phyloP scores from a whole-genome alignment of 2,797 vertebrate species.

The Peromyscus melanophrys region DNA sequence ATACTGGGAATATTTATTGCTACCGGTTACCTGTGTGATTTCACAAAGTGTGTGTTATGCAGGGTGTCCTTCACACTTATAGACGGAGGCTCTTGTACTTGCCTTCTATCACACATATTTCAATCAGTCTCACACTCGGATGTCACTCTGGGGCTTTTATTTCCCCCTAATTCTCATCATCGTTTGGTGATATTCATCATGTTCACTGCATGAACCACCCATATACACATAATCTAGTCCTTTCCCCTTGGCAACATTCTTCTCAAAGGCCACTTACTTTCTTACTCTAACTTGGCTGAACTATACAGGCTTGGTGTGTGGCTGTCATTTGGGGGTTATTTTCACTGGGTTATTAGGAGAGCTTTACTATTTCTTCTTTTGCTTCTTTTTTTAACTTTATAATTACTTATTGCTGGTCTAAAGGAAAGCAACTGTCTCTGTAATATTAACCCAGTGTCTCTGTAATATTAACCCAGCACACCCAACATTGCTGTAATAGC shows the following conservation, averaged over 20 bases:
- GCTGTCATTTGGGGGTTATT: neutral
- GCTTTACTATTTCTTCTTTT: conserved; percentile 31
- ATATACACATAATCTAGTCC: neutral
- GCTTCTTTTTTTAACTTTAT: neutral
- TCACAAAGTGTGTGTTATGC: neutral
- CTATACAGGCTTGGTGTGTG: neutral
- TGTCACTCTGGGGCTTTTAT: neutral
- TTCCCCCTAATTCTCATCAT: neutral
- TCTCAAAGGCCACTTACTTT: neutral
- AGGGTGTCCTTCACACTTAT: neutral
- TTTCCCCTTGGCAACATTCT: neutral
- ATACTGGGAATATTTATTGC: neutral
- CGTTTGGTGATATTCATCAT: conserved; percentile 13
- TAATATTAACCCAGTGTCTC: neutral
- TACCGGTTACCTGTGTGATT: neutral
- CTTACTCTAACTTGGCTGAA: neutral
- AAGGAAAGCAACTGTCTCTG: neutral
- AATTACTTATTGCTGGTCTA: neutral
- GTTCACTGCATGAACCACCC: neutral
- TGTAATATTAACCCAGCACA: neutral
- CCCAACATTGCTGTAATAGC: neutral
- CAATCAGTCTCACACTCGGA: neutral
- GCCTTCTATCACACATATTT: neutral
- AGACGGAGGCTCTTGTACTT: neutral
- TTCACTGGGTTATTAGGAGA: neutral